These are phyloP conservation scores for Phalera bucephala DNA, from an alignment of 2,888 invertebrate genomes.

Conservation along the genomic window DNA sequence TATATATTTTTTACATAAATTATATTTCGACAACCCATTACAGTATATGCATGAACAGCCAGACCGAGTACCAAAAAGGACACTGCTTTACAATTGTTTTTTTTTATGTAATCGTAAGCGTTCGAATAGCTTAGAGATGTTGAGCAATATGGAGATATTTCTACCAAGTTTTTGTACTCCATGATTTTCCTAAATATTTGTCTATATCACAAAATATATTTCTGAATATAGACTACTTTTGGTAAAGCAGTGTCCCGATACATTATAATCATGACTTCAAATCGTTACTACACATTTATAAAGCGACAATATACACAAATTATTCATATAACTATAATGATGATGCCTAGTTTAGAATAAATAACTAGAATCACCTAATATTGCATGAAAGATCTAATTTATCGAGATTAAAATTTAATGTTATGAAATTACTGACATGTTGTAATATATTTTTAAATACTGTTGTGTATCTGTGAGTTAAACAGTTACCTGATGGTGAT, in stretches of 20 bases:
- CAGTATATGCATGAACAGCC: slow-evolving; percentile 69
- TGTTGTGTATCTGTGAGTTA: slow-evolving; percentile 16
- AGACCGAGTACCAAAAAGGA: slow-evolving; percentile 51
- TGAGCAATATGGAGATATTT: slow-evolving; percentile 14
- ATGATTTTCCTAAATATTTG: no score
- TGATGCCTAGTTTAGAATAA: slow-evolving; percentile 24
- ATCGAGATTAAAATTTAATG: slow-evolving; percentile 11
- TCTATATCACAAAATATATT: no score
- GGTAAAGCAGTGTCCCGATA: slow-evolving; percentile 48
- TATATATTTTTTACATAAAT: slow-evolving; percentile 60
- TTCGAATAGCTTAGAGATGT: slow-evolving; percentile 1
- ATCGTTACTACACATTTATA: slow-evolving; percentile 55
- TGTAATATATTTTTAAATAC: slow-evolving; percentile 12
- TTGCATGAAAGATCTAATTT: slow-evolving; percentile 21
- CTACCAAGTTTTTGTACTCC: no score
- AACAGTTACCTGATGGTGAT: slow-evolving; percentile 4
- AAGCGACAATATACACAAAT: slow-evolving; percentile 54
- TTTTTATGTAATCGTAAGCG: no score
- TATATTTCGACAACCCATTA: slow-evolving; percentile 76
- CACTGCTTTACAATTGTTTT: slow-evolving; percentile 45
- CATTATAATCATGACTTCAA: slow-evolving; percentile 39
- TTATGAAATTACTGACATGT: slow-evolving; percentile 9
- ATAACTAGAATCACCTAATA: slow-evolving; percentile 19
- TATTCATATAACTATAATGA: slow-evolving; percentile 34
- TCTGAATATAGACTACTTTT: no score